phyloP scores from a whole-genome alignment of 2,888 invertebrate genomes.

The Hybos culiciformis region DNA sequence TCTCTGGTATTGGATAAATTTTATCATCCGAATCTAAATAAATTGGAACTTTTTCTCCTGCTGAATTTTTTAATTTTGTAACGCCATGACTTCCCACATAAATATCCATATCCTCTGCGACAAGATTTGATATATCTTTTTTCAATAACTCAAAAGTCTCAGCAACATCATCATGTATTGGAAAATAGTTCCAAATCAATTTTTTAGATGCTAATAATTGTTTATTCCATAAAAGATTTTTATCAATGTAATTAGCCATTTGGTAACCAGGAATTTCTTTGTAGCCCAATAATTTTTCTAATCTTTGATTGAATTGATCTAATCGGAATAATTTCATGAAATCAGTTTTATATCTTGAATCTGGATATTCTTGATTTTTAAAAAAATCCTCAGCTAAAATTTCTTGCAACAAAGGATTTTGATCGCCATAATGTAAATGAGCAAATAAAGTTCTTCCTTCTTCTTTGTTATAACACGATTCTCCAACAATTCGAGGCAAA shows the following conservation, averaged over 20 bases:
- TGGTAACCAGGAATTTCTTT: constrained; percentile 17
- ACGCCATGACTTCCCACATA: constrained; percentile 22
- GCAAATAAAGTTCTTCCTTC: constrained; percentile 20
- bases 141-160: constrained; percentile 17
- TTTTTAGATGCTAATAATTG: constrained; percentile 21
- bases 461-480: constrained; percentile 20
- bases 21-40: constrained; percentile 17
- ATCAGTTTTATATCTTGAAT: constrained; percentile 20
- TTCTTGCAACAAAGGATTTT: neutral
- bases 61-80: constrained; percentile 12
- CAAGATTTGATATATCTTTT: constrained; percentile 17
- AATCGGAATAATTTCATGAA: constrained; percentile 21
- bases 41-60: constrained; percentile 17
- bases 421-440: constrained; percentile 17
- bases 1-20: constrained; percentile 22
- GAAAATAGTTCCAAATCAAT: constrained; percentile 23
- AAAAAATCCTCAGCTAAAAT: constrained; percentile 15
- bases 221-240: constrained; percentile 17
- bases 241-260: constrained; percentile 17
- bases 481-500: constrained; percentile 19
- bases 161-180: constrained; percentile 17
- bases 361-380: constrained; percentile 17
- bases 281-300: constrained; percentile 14
- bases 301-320: constrained; percentile 19
- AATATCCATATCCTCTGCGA: constrained; percentile 17